A percentile compares a stretch with the other conserved stretches of the same genome.
Conservation (phyloP, 2,888 invertebrate species). For the Agonopterix heracliana region DNA sequence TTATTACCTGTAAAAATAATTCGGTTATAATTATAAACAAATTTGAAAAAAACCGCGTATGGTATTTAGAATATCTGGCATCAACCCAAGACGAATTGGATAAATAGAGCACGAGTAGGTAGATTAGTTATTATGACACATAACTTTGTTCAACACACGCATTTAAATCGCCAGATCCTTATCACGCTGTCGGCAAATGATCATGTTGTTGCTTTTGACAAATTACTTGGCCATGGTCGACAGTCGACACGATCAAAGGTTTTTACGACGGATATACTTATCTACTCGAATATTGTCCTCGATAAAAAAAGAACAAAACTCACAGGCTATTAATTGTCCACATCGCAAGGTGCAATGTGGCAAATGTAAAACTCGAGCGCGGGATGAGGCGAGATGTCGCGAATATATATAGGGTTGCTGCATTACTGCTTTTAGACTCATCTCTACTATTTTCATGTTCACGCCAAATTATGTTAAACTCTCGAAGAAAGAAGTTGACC, state of each 20-base stretch:
- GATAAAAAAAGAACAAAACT: slow-evolving; percentile 4
- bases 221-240: slow-evolving; percentile 20
- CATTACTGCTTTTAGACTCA: background rate
- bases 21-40: slow-evolving; percentile 39
- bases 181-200: slow-evolving; percentile 35
- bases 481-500: no score
- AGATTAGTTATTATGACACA: slow-evolving; percentile 64
- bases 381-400: background rate
- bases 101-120: slow-evolving; percentile 60
- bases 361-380: slow-evolving; percentile 3
- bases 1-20: background rate
- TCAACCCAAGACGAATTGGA: slow-evolving; percentile 47
- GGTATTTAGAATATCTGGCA: slow-evolving; percentile 64
- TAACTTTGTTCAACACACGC: slow-evolving; percentile 24
- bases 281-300: background rate
- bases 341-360: slow-evolving; percentile 8
- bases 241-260: slow-evolving; percentile 5
- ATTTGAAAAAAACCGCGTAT: slow-evolving; percentile 50
- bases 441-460: no score
- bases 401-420: slow-evolving; percentile 3
- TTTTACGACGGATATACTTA: slow-evolving; percentile 4
- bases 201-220: slow-evolving; percentile 23
- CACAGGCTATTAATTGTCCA: slow-evolving; percentile 3
- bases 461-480: no score
- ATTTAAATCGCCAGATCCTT: slow-evolving; percentile 42